phyloP scores from a whole-genome alignment of 2,113 vertebrate genomes.

The Dasypus novemcinctus region DNA sequence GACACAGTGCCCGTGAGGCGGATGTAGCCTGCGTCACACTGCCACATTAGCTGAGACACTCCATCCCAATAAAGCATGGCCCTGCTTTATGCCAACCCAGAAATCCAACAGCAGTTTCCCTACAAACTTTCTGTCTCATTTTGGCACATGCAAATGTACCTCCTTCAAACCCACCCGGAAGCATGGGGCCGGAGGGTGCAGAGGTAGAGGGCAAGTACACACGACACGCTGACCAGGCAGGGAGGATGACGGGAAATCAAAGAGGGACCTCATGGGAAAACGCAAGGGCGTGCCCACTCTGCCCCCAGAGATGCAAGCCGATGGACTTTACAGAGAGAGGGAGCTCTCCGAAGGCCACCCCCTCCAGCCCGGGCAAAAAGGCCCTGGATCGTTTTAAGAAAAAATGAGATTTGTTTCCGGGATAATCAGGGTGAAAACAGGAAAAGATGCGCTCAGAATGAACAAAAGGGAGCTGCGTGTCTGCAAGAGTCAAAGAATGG shows the following conservation, averaged over 20 bases:
- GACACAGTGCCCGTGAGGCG: background rate
- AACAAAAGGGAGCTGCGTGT: background rate
- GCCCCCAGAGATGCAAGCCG: background rate
- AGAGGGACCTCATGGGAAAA: rapidly evolving
- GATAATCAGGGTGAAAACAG: constrained; percentile 25
- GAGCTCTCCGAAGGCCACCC: background rate
- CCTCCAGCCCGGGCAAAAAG: background rate
- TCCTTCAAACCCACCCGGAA: background rate
- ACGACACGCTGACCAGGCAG: background rate
- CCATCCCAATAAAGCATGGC: background rate
- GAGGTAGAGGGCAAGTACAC: background rate
- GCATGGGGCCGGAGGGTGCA: background rate
- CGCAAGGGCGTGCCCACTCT: background rate
- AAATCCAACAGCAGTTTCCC: background rate
- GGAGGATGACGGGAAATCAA: background rate
- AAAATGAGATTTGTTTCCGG: constrained; percentile 50
- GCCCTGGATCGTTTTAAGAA: background rate
- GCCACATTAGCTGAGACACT: background rate
- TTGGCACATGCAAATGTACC: background rate
- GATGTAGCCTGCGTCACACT: background rate
- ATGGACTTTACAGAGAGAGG: background rate
- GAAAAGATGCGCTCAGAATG: background rate
- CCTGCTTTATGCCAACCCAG: background rate
- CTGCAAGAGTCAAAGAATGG: background rate
- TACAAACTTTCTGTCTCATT: background rate